Evolutionary conservation across 2,888 invertebrate genomes (phyloP), one percentile per base, ranked within the genome.

Genomic region (Epinotia demarniana): DNA sequence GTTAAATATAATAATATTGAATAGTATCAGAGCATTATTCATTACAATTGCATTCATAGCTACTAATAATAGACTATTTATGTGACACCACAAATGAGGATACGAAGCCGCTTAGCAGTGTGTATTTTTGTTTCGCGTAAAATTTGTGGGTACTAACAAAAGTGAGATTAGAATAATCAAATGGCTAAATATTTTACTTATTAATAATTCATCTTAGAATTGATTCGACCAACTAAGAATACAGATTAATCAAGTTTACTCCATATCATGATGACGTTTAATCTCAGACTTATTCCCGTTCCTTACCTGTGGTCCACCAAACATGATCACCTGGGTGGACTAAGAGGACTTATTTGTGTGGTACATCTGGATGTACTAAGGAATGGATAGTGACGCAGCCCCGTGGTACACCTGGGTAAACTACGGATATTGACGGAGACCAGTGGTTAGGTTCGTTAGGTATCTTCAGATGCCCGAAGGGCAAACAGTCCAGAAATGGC

Each of bases 101-200:
- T 11, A 68, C 58, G 18, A 69, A 19, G 19, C n/a, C 46, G 69
- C 69, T 69, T 69, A 60, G 58, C 46, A 69, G 58, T 69, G 69
- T 69, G 69, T 69, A 69, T 60, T 46, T 57, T 69, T 69, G 58
- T 69, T 58, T 58, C 68, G 49, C 43, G 23, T 39, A 9, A 39
- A 39, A 43, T 68, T 19, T 58, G 53, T 58, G 43, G 19, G n/a
- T n/a, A 69, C 58, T 69, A 69, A 69, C 58, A 69, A 11, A 23
- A 69, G 58, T 69, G 39, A 69, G 23, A 46, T 46, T 46, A 2
- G 0, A 58, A 23, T 43, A 58, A 62, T 39, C n/a, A 19, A 39
- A 39, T 19, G 0, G 16, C 4, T 16, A n/a, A n/a, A 58, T 27
- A 58, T 23, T 61, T 33, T 33, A 53, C n/a, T n/a, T 53, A 53